Evolutionary conservation across 2,888 invertebrate genomes (phyloP), one percentile per base, ranked within the genome.

Genomic region (Leptinotarsa haldemani): DNA sequence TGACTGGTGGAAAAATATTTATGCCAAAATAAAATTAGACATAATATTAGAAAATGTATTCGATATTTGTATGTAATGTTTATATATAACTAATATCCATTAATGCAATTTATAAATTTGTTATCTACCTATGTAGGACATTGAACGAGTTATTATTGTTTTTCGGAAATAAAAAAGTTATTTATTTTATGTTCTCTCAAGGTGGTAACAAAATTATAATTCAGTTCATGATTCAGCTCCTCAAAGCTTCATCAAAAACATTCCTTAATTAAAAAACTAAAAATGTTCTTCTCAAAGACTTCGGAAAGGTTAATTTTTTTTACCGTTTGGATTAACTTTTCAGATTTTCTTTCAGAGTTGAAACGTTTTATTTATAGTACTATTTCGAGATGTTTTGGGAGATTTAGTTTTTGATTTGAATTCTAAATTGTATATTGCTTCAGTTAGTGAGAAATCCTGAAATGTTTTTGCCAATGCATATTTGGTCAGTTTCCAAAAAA

Each of bases 21-120:
- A 77, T 75, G 78, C 76, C 78, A 78, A 78, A 78, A 71, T 73
- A 73, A 70, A 71, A 22, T 76, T 75, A 74, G 70, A 58, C 61
- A 61, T 76, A 76, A 66, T 56, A 64, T 76, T 73, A 77, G 70
- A 71, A 70, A 22, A 65, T 69, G 69, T 77, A 74, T 61, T 74
- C 47, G 20, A 70, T 74, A 69, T 65, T 71, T 65, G 25, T 76
- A 66, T 68, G 40, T 25, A 22, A 46, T 65, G n/a, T 48, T 64
- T 47, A 65, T 50, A 25, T 30, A 61, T 61, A 61, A 22, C 13
- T 56, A 56, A 16, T 61, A 30, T 16, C 61, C 25, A 30, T n/a
- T 61, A 30, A 18, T 30, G 25, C 30, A 66, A 25, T 25, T 66
- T 22, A 13, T 48, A 18, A 50, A 20, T 18, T 65, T 48, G 48